Base-by-base conservation (phyloP, 1,140 invertebrate genomes). In the Trichonephila clavipes region DNA sequence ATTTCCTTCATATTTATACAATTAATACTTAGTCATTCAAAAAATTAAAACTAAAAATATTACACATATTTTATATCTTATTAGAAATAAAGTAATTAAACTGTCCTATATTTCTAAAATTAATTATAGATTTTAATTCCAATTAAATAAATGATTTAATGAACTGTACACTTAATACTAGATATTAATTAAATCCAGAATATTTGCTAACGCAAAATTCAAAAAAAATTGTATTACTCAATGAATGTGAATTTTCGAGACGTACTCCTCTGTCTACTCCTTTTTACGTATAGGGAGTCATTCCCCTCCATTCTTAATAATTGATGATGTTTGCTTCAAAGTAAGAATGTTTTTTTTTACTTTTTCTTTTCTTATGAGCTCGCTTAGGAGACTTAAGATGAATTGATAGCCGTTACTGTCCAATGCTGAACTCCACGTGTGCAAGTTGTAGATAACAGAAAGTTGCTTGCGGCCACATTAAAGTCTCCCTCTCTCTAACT, bases 321-420 rank as follows among this genome's bases (percentile, higher is more conserved):
- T 90, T 90, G 89, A 90, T 90, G 69, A 72, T 90, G 72, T 90
- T 90, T 90, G 72, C 89, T 8, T 34, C 24, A 90, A 81, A 81
- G 89, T 40, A 81, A 19, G n/a, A n/a, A 40, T 19, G 58, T 81
- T 61, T 62, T 89, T 61, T 77, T 34, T 34, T 16, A 18, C 28
- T 0, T 77, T 40, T 40, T 77, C 69, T 77, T 77, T 34, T 77
- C 18, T 7, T 18, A 28, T 14, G 28, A 34, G 6, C 51, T 62
- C 24, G 24, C 89, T 82, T 59, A 88, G 34, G 34, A 69, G 66
- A 10, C 89, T 82, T 90, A 90, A 90, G 89, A 90, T 90, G 69
- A 62, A 90, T 90, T 90, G 89, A 90, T 90, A 90, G 89, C 69
- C 51, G 19, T 77, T 89, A 77, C 88, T 40, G 62, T 72, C 62